phyloP scores from a whole-genome alignment of 2,113 vertebrate species.

The Cercocebus atys region DNA sequence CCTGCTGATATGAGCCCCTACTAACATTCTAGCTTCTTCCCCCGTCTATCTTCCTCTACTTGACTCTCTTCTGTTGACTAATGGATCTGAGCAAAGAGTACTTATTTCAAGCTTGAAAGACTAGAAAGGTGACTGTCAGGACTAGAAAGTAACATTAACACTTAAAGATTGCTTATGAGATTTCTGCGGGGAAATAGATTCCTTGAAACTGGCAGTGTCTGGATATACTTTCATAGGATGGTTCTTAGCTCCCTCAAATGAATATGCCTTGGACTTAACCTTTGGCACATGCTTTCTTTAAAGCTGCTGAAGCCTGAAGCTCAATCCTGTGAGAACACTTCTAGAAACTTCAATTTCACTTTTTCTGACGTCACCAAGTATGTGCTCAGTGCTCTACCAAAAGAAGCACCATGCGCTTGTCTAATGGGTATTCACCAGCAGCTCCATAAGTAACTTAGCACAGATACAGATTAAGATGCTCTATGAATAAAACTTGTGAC shows the following conservation, averaged over 20 bases:
- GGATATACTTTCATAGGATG: no score
- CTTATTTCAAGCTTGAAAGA: background rate
- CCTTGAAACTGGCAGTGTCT: background rate
- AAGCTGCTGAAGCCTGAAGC: background rate
- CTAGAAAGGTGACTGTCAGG: background rate
- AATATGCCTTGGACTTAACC: background rate
- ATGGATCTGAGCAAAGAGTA: no score
- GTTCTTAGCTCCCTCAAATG: background rate
- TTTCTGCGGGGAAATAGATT: background rate
- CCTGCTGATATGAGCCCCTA: background rate
- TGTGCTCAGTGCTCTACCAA: fast-evolving
- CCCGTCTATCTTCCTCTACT: background rate
- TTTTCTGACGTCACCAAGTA: background rate
- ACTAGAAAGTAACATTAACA: background rate
- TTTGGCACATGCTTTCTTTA: background rate
- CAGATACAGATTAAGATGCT: background rate
- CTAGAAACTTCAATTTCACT: background rate
- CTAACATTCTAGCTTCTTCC: background rate
- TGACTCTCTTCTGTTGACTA: background rate
- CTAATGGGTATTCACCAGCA: background rate
- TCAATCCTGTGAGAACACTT: background rate
- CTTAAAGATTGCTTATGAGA: background rate
- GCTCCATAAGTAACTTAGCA: background rate
- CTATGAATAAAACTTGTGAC: background rate
- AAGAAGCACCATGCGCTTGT: background rate